Evolutionary conservation across 2,797 vertebrate species (phyloP), one percentile per base, ranked within the genome.

Genomic region (Microctenopoma stevenorrisi): DNA sequence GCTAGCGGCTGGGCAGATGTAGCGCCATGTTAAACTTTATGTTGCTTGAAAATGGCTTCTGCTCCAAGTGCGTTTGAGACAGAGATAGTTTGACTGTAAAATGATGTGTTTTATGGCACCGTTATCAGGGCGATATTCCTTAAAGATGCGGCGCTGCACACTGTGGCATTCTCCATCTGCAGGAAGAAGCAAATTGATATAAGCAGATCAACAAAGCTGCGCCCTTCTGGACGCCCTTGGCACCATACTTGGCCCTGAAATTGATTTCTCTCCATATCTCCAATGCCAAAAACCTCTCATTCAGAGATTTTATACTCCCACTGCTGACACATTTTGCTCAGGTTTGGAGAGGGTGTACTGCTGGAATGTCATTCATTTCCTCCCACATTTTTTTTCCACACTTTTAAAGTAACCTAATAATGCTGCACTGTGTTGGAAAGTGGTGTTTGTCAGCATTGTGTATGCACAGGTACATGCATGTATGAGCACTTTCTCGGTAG

Each of bases 21-120:
- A 96, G 94, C 86, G 94, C 93, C 93, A 94, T 96, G 97, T 98
- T 97, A 97, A 98, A 97, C 95, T 97, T 98, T 97, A 98, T 97
- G 97, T 96, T 93, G 95, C 95, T 96, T 96, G 96, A 96, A 98
- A 98, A 95, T 95, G 95, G 94, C 93, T 96, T 96, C 95, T 92
- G 94, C 96, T 96, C 94, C 94, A 94, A 95, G 95, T 95, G 95
- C 95, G 92, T 97, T 95, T 82, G 87, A 95, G 94, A 94, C 95
- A 90, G 94, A 95, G 95, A 91, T 95, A 91, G 94, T 95, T 96
- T 94, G 94, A 95, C 95, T 96, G 96, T 96, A 97, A 97, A 98
- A 96, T 96, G 74, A 95, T 95, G 86, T 95, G 93, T 94, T 97
- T 96, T 97, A 96, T 95, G 94, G 92, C 54, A 68, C 94, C 64